Percentiles rank a stretch among this genome's conserved stretches.
Conservation (phyloP, 2,113 vertebrate species). For the Scatophagus argus region DNA sequence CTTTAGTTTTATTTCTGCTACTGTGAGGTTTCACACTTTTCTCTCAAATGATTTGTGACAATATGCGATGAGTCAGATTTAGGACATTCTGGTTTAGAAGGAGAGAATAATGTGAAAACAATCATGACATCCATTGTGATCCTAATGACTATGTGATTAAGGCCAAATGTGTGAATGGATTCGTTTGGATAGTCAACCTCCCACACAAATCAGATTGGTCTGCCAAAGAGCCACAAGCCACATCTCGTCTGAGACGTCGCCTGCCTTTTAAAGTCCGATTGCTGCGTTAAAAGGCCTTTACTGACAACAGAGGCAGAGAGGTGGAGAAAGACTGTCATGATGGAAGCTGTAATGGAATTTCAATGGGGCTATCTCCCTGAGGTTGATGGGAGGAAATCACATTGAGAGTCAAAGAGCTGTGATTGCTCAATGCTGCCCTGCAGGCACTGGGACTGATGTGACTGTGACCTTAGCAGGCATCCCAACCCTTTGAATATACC, state of each 20-base stretch:
- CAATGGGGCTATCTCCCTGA: conserved; percentile 77
- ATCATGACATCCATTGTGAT: conserved; percentile 30
- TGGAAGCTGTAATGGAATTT: conserved; percentile 80
- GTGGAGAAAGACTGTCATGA: conserved; percentile 60
- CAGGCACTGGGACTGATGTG: conserved; percentile 56
- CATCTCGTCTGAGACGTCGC: conserved; percentile 59
- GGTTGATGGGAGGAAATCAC: conserved; percentile 71
- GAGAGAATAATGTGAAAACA: conserved; percentile 26
- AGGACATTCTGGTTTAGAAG: conserved; percentile 1
- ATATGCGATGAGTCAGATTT: conserved; percentile 18
- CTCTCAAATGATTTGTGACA: not conserved
- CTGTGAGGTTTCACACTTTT: not conserved
- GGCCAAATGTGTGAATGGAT: conserved; percentile 45
- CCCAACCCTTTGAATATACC: conserved; percentile 3
- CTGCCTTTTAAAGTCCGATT: conserved; percentile 65
- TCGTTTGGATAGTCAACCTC: conserved; percentile 37
- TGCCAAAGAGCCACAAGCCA: conserved; percentile 51
- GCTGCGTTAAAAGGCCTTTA: conserved; percentile 73
- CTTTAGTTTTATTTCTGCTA: not conserved
- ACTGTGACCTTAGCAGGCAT: conserved; percentile 63
- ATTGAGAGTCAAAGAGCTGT: conserved; percentile 69
- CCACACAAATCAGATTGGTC: conserved; percentile 54
- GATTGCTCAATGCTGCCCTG: conserved; percentile 71
- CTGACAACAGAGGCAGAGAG: conserved; percentile 69
- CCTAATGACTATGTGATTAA: conserved; percentile 49